Evolutionary conservation across 2,113 vertebrate species (phyloP).

Genomic region (Vimba vimba): DNA sequence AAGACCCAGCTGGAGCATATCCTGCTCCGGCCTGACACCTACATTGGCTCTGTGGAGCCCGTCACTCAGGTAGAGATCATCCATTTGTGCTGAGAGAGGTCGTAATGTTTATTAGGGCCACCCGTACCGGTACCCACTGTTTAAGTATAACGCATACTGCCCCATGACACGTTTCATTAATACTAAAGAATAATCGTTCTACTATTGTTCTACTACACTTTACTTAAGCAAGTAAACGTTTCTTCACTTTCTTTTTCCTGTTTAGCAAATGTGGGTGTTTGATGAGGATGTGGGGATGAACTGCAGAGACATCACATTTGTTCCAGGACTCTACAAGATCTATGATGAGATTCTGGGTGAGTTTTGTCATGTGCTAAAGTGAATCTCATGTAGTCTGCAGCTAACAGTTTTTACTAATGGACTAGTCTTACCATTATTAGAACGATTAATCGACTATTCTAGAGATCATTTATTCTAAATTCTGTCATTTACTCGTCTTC

Average conservation of each 20-base stretch:
- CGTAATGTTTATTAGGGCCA: background rate
- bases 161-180: background rate
- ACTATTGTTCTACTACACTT: background rate
- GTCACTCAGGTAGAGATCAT: constrained; percentile 85
- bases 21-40: constrained; percentile 95
- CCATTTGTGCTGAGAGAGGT: background rate
- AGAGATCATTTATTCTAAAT: too few species aligned
- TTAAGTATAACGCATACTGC: background rate
- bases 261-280: constrained; percentile 98
- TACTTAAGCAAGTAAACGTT: background rate
- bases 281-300: constrained; percentile 88
- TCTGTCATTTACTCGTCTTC: too few species aligned
- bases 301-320: constrained; percentile 90
- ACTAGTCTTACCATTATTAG: too few species aligned
- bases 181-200: background rate
- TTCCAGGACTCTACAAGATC: constrained; percentile 98
- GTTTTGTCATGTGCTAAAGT: constrained; percentile 53
- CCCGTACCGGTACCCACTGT: background rate
- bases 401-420: too few species aligned
- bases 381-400: background rate
- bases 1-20: constrained; percentile 98
- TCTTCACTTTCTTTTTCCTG: background rate
- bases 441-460: too few species aligned
- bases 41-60: constrained; percentile 94
- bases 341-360: constrained; percentile 98